Conservation (phyloP, 2,113 vertebrate species). For the Mohoua ochrocephala region DNA sequence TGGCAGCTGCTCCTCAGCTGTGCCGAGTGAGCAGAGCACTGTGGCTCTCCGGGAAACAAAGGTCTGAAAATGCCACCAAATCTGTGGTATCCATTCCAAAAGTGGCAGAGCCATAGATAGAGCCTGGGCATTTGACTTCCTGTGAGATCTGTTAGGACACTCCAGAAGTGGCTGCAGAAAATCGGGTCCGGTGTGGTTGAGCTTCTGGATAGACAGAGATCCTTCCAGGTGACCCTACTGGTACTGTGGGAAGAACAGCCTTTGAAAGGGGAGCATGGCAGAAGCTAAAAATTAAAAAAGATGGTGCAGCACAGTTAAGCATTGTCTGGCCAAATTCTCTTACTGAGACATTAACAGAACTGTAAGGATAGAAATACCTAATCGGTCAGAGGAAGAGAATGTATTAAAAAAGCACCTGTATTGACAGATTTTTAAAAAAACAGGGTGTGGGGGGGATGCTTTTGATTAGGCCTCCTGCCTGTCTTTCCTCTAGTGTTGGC, state of each 20-base stretch:
- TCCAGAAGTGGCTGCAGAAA: neutral
- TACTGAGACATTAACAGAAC: neutral
- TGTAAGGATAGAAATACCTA: neutral
- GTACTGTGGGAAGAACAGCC: neutral
- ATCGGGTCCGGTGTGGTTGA: neutral
- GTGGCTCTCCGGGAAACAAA: neutral
- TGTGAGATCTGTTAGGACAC: neutral
- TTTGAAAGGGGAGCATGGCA: neutral
- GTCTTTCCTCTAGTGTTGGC: neutral
- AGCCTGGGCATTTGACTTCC: neutral
- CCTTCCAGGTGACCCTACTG: neutral
- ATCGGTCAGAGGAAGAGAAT: neutral
- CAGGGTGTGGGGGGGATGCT: accelerated
- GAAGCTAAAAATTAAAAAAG: neutral
- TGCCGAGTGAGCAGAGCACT: accelerated
- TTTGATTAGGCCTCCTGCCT: neutral
- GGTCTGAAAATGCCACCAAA: neutral
- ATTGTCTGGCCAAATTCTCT: neutral
- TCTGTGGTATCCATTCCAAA: neutral
- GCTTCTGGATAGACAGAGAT: neutral
- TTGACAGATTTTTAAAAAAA: neutral
- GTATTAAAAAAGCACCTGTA: neutral
- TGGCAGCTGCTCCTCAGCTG: accelerated
- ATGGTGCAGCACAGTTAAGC: neutral
- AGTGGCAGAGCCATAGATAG: neutral